Conservation (phyloP, 2,113 vertebrate species). For the Anas platyrhynchos region DNA sequence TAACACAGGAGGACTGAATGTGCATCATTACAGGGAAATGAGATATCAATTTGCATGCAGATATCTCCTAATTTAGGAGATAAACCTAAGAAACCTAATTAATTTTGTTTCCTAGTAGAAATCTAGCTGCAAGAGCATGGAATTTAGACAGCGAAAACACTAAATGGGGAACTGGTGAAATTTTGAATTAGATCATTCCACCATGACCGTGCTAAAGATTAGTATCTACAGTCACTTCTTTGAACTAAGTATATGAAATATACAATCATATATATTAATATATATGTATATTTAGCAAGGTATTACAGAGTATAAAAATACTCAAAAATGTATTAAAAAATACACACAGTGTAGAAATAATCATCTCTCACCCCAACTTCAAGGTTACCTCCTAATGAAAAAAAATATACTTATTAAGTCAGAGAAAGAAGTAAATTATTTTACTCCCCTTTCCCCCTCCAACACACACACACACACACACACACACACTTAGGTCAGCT, state of each 20-base stretch:
- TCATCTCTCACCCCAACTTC: background rate
- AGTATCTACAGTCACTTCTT: background rate
- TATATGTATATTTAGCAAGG: background rate
- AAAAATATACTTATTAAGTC: background rate
- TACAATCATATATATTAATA: too few species aligned
- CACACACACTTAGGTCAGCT: rapidly evolving
- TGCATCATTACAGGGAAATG: background rate
- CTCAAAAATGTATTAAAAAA: background rate
- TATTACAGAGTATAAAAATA: background rate
- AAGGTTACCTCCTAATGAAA: background rate
- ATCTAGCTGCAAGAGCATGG: background rate
- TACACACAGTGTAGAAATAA: too few species aligned
- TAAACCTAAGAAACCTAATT: background rate
- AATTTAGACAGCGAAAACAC: background rate
- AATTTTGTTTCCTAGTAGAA: background rate
- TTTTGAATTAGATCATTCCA: background rate
- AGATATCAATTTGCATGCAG: background rate
- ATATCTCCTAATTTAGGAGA: background rate
- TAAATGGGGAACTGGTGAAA: rapidly evolving
- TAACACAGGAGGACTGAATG: background rate
- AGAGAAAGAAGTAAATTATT: background rate
- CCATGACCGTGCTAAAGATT: background rate
- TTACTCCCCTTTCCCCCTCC: background rate
- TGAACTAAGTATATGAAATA: background rate
- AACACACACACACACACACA: background rate